Evolutionary conservation across 2,797 vertebrate genomes (phyloP), one percentile per base, ranked within the genome.

Genomic region (Benthosema pterotum): DNA sequence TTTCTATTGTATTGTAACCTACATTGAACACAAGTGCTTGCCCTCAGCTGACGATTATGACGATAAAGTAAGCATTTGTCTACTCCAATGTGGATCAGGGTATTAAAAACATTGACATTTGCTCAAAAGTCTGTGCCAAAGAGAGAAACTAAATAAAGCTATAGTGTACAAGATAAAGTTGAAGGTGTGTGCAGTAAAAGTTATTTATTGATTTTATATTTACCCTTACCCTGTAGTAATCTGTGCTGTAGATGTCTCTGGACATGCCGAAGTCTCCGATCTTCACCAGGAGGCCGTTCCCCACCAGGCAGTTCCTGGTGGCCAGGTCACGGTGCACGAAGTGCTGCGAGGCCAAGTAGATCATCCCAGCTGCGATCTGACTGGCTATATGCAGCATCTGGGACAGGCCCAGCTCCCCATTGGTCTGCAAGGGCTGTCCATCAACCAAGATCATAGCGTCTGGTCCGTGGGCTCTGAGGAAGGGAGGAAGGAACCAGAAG

Each of bases 181-280:
- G 3, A 9, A 11, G 8, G 28, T 32, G 32, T 38, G 32, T 38
- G 32, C 32, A 7, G 8, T 38, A 38, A 38, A n/a, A 38, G 32
- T 38, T 11, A n/a, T 11, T 38, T 38, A 38, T 38, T 38, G 32
- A 38, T 38, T 38, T n/a, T 38, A 38, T 38, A 38, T 38, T 38
- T 38, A 38, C 32, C 32, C 94, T 96, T 93, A 99, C 97, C 94
- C 97, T 91, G 91, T 99, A 99, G 89, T 99, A 99, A 82, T 99
- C 97, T 1, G 97, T 99, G 91, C 97, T 99, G 92, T 99, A 99
- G 87, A 99, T 97, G 57, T 99, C 97, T 87, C 97, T 92, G 47
- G 97, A 99, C 97, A 99, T 99, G 74, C 97, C 97, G 58, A 99
- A 99, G 87, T 99, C 97, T 67, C 97, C 97, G 13, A 99, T 99